Base-by-base conservation (phyloP, 1,140 invertebrate species). In the Drosophila nannoptera region DNA sequence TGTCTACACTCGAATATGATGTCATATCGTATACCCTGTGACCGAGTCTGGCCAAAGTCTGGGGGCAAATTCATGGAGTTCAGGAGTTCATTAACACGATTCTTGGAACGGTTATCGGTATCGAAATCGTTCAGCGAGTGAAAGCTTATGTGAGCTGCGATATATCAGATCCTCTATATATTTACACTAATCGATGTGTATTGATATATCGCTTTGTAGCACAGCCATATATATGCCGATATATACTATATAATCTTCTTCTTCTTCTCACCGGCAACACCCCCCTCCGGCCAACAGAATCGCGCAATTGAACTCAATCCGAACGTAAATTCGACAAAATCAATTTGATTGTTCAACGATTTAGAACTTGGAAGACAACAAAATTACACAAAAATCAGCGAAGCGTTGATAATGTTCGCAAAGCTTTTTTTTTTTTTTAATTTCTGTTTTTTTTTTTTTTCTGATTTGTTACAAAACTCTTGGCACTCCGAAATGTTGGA, bases 341-440 rank as follows among this genome's bases (percentile, higher is more conserved):
- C 50, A 75, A 56, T 32, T 33, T 46, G 38, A 68, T 55, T 74
- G 11, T 42, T 58, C 63, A 62, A 14, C 46, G 14, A 56, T 46
- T 66, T 29, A 72, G 61, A 61, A 63, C 66, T 48, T 33, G 29
- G 11, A 14, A 33, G 29, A 22, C 8, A 46, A 38, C 56, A 55
- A 40, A 22, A 22, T 22, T 7, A 22, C 35, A 49, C 31, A 22
- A 48, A 45, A 81, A 35, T 38, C 70, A 81, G 38, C 45, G 60
- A 74, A 82, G 74, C 78, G 55, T 81, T 59, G 9, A 81, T 78
- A 81, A 81, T 74, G 76, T 65, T 68, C 63, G 45, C 32, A 63
- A 70, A 55, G 48, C 7, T 53, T 42, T 64, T 49, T 46, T n/a
- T 52, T 36, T 52, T 9, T 12, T n/a, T 56, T 31, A 29, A 9